Base-by-base conservation (phyloP, 2,888 invertebrate species). In the Oegoconia quadripuncta region DNA sequence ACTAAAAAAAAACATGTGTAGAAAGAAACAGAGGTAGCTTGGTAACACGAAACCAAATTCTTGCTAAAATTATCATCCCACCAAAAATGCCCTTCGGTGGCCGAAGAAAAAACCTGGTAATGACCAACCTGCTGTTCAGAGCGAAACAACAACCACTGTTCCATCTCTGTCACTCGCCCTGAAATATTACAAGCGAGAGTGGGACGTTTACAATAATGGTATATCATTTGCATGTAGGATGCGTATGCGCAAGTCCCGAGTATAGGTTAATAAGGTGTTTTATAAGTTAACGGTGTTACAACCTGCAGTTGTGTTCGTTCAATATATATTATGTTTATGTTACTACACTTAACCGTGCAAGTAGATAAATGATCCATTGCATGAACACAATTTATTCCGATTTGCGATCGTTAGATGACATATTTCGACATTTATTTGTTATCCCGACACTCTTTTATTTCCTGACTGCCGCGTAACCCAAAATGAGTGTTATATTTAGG, bases 161-260 rank as follows among this genome's bases (percentile, higher is more conserved):
- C 34, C 27, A 11, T 26, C 26, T n/a, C 16, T 28, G 1, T 36
- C 36, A 28, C 14, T 28, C 28, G 8, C 7, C 3, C 12, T 8
- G 20, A 8, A 13, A 2, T 3, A 5, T 3, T 9, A 14, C 7
- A 20, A 6, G 20, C 16, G 20, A 2, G 29, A 36, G 13, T 7
- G 22, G 29, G 36, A 36, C 28, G 15, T 20, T 11, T 16, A 17
- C 13, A 35, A 12, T 22, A 22, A 30, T 26, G 32, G 13, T 27
- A 14, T 39, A 31, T 46, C 35, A 52, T 52, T 52, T 52, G 50
- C 52, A 52, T 48, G 41, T 20, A 29, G 20, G 34, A 22, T 33
- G 48, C 42, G 46, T 39, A 31, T 31, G 42, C 39, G 42, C 34
- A 42, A 15, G 28, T 34, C 20, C 11, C 26, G n/a, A 14, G 29